These are phyloP conservation scores for Bombus superbus DNA, from an alignment of 1,140 invertebrate species.

Conservation along the genomic window DNA sequence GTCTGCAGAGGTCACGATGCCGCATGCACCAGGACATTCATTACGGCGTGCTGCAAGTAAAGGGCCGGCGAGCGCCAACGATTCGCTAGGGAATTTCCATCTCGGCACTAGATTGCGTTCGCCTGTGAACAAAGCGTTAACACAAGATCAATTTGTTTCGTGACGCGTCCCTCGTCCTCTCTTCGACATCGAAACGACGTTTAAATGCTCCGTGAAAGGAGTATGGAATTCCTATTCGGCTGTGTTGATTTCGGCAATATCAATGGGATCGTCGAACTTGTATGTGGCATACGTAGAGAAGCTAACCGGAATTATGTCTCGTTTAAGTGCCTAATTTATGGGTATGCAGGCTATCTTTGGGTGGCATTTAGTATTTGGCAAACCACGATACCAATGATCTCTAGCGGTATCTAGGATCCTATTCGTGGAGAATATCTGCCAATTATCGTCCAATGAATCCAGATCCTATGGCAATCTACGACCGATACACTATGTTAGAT, in stretches of 20 bases:
- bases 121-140: constrained; percentile 37
- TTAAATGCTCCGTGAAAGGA: background rate
- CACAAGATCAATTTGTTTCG: constrained; percentile 30
- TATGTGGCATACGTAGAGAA: background rate
- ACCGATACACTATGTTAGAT: background rate
- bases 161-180: background rate
- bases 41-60: constrained; percentile 43
- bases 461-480: background rate
- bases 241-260: background rate
- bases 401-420: background rate
- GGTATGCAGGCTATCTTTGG: constrained; percentile 6
- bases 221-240: background rate
- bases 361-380: background rate
- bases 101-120: background rate
- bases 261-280: background rate
- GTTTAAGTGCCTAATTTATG: constrained; percentile 6
- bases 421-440: constrained; percentile 17
- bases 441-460: constrained; percentile 39
- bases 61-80: constrained; percentile 12
- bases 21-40: constrained; percentile 51
- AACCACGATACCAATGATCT: background rate
- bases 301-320: background rate
- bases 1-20: constrained; percentile 42
- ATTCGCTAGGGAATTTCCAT: constrained; percentile 40
- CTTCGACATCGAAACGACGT: background rate